Evolutionary conservation across 2,888 invertebrate genomes (phyloP), one percentile per base, ranked within the genome.

Genomic region (Leptinotarsa tumamoca): DNA sequence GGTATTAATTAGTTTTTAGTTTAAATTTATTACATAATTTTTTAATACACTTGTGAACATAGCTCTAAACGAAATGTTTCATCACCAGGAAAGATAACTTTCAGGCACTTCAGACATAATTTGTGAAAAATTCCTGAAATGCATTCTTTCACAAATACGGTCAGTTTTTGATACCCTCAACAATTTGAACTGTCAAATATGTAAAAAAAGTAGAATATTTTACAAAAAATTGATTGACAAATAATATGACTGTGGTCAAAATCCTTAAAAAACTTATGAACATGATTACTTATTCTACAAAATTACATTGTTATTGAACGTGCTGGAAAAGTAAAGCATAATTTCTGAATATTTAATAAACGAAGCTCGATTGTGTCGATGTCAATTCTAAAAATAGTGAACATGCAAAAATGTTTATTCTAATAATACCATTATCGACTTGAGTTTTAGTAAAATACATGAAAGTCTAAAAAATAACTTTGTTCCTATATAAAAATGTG

Each of bases 401-500:
- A 63, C 63, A 63, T 68, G 51, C 51, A 27, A 68, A 17, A 54
- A 68, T 68, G n/a, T 52, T 54, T 58, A 49, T 72, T 15, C 67
- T 61, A 75, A 56, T 52, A 71, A 74, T 58, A 58, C 58, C 21
- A 27, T 72, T 27, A 15, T 73, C 50, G 50, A 75, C 67, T 72
- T 43, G 68, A 63, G 18, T 61, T 58, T 49, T 72, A 70, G 72
- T 76, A 76, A 72, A 72, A 76, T 76, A 70, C 63, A 43, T 67
- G 75, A 75, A 54, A 79, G 74, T 80, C 80, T 80, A 80, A 80
- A 80, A 81, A 81, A 80, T 78, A 80, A 79, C 67, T 75, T 80
- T 74, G 77, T 78, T 72, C 72, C 76, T 82, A 81, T 80, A 80
- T 68, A 74, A 79, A 78, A 82, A 78, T 61, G 75, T 81, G 82